Conservation (phyloP, 2,797 vertebrate genomes). For the Psittacula echo region DNA sequence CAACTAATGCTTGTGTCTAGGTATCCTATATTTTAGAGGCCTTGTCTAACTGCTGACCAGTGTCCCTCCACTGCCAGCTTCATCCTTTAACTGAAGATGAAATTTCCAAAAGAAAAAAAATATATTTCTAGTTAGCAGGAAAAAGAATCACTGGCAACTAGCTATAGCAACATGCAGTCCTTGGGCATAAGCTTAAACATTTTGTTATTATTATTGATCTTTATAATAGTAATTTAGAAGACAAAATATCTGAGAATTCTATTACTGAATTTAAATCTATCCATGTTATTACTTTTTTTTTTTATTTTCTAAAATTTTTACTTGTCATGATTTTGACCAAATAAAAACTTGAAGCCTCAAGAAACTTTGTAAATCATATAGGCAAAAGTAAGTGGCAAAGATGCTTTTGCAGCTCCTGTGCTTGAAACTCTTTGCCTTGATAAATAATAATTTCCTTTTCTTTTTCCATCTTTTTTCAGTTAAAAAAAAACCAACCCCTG, state of each 20-base stretch:
- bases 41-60: not conserved
- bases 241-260: not conserved
- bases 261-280: not conserved
- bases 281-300: not conserved
- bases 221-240: not conserved
- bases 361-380: not conserved
- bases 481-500: not conserved
- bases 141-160: not conserved
- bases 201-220: not conserved
- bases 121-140: not conserved
- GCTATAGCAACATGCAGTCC: not conserved
- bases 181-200: not conserved
- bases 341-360: not conserved
- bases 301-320: not conserved
- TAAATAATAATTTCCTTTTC: not conserved
- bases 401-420: not conserved
- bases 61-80: not conserved
- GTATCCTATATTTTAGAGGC: not conserved
- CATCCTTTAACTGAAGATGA: not conserved
- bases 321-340: not conserved
- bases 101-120: not conserved
- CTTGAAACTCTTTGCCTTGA: not conserved
- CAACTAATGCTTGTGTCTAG: not conserved
- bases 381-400: not conserved
- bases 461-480: not conserved